Base-by-base conservation (phyloP, 2,888 invertebrate genomes). In the Melipona bicolor region DNA sequence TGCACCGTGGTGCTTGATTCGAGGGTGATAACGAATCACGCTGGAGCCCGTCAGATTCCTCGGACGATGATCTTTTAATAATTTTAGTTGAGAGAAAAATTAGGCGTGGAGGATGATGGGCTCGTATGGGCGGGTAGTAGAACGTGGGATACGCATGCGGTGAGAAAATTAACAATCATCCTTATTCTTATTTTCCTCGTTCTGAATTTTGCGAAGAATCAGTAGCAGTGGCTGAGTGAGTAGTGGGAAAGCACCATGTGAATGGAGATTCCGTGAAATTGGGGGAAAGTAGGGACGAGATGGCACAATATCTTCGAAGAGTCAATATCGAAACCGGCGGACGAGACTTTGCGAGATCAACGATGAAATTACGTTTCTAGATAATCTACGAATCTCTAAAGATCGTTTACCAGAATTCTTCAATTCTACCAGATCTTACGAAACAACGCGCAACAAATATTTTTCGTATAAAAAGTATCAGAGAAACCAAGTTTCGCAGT, bases 91-190 rank as follows among this genome's bases (percentile, higher is more conserved):
- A 6, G 9, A 9, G 1, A 1, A 43, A 43, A 43, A 43, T 43
- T 11, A 43, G 43, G 9, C 43, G 43, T 1, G 43, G 9, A 43
- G 11, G 43, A 43, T 3, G 56, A 56, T 13, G 56, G n/a, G 13
- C 13, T 56, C n/a, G 36, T n/a, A 56, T 11, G 11, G 11, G 27
- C 3, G 4, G 27, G 11, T 13, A 4, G 2, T 13, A n/a, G 59
- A 59, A 19, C 6, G 9, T 5, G 19, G 5, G 11, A 6, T 43
- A 43, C 43, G 19, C 21, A 13, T 6, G 21, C 61, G 32, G 21
- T 27, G 76, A 32, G 64, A 69, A 80, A 86, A 77, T 69, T 64
- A 74, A 84, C 32, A 82, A 86, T 88, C 70, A 72, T 76, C 54
- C 36, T 4, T 61, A 36, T 13, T 19, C 1, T 32, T 4, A 4